These are phyloP conservation scores for Scarus forsteni DNA, from an alignment of 2,797 vertebrate species.

Conservation along the genomic window DNA sequence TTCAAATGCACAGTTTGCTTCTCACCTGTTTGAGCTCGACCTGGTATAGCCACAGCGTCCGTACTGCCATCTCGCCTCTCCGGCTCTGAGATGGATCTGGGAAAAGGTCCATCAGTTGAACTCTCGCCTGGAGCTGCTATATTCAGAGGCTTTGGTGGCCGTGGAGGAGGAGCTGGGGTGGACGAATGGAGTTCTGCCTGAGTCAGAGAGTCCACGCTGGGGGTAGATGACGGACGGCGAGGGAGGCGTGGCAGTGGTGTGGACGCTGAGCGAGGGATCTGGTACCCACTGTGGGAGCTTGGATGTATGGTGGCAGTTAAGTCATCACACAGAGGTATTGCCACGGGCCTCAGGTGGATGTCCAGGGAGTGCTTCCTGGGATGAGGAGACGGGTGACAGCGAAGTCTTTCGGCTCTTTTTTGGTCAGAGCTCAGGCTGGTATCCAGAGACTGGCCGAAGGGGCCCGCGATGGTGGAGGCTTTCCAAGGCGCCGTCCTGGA, in stretches of 20 bases:
- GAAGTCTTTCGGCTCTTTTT: conserved; percentile 28
- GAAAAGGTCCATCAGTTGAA: too few relatives aligned
- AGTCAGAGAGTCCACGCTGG: conserved; percentile 55
- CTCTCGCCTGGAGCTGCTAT: conserved; percentile 32
- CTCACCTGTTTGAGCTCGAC: conserved; percentile 38
- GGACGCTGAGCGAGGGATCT: conserved; percentile 63
- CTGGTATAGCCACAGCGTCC: conserved; percentile 5
- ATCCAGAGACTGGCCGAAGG: conserved; percentile 66
- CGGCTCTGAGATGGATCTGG: too few relatives aligned
- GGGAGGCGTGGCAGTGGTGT: conserved; percentile 6
- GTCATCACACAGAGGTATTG: conserved; percentile 24
- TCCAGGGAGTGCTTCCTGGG: conserved; percentile 78
- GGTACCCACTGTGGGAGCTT: conserved; percentile 46
- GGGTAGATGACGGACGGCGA: conserved; percentile 61
- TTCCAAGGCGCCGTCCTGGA: conserved; percentile 51
- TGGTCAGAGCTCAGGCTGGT: conserved; percentile 40
- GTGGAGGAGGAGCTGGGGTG: conserved; percentile 66
- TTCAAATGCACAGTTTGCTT: too few relatives aligned
- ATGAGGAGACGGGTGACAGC: conserved; percentile 70
- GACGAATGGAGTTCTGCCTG: conserved; percentile 57
- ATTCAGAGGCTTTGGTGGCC: conserved; percentile 68
- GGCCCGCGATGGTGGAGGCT: background rate
- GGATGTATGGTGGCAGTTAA: background rate
- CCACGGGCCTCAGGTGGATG: conserved; percentile 62
- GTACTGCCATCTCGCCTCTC: too few relatives aligned